These are phyloP conservation scores for Drosophila bifasciata DNA, from an alignment of 1,140 invertebrate genomes.

Conservation along the genomic window DNA sequence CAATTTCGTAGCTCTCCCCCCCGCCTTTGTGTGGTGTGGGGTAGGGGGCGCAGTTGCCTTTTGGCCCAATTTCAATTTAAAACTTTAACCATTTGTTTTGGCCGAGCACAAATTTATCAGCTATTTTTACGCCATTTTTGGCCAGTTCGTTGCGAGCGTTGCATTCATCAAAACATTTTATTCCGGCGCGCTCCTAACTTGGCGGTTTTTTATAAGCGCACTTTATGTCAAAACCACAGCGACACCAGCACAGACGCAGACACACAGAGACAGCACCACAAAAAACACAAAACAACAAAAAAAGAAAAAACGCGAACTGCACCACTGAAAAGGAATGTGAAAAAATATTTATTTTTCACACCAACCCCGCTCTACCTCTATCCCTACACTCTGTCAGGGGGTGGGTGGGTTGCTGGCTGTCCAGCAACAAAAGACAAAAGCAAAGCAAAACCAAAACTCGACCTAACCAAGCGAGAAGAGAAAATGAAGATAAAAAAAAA, in stretches of 20 bases:
- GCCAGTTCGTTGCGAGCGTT: slow-evolving; percentile 48
- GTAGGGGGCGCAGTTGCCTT: too few relatives aligned
- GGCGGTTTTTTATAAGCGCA: slow-evolving; percentile 79
- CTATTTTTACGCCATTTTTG: slow-evolving; percentile 71
- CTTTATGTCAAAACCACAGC: slow-evolving; percentile 81
- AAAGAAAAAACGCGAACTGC: slow-evolving; percentile 34
- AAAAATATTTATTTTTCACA: slow-evolving; percentile 56
- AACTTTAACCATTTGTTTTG: slow-evolving; percentile 80
- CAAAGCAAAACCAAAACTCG: slow-evolving; percentile 41
- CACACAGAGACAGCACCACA: slow-evolving; percentile 18
- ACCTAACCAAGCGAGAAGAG: slow-evolving; percentile 40
- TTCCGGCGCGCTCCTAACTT: slow-evolving; percentile 72
- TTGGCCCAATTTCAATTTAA: slow-evolving; percentile 78
- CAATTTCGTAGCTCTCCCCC: slow-evolving; percentile 27
- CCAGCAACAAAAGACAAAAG: slow-evolving; percentile 59
- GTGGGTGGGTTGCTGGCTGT: too few relatives aligned
- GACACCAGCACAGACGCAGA: slow-evolving; percentile 44
- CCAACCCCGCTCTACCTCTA: not conserved
- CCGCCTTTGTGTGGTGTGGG: slow-evolving; percentile 1
- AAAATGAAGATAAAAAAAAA: slow-evolving; percentile 38
- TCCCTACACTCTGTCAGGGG: not conserved
- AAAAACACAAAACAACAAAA: slow-evolving; percentile 7
- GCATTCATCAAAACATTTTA: slow-evolving; percentile 79
- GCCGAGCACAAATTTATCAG: slow-evolving; percentile 70
- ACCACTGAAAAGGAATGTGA: slow-evolving; percentile 61